phyloP scores from a whole-genome alignment of 2,113 vertebrate genomes.

The Spermophilus dauricus region DNA sequence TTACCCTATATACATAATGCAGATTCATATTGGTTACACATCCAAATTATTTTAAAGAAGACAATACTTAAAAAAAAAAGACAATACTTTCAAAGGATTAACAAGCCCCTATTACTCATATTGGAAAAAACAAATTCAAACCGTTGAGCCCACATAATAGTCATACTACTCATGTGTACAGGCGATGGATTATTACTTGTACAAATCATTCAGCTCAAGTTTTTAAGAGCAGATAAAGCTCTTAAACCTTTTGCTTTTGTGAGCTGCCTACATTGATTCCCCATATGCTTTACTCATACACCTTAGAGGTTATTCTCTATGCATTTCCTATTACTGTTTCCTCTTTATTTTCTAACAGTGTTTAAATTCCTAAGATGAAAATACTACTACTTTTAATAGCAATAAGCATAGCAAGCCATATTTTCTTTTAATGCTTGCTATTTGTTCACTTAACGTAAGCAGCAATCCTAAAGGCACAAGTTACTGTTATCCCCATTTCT shows the following conservation, averaged over 20 bases:
- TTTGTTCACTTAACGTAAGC: neutral
- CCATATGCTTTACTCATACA: neutral
- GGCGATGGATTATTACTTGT: neutral
- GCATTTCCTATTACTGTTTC: neutral
- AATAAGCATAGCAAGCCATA: neutral
- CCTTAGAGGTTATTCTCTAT: neutral
- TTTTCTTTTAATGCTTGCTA: neutral
- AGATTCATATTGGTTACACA: too few relatives aligned
- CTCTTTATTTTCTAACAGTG: neutral
- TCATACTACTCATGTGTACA: neutral
- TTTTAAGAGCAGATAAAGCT: constrained; percentile 4
- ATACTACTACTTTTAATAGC: neutral
- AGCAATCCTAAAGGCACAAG: neutral
- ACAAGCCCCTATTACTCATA: neutral
- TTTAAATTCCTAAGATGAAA: constrained; percentile 20
- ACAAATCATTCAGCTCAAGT: neutral
- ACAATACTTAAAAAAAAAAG: neutral
- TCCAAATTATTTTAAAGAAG: neutral
- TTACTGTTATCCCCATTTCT: neutral
- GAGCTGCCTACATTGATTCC: neutral
- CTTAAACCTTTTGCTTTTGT: neutral
- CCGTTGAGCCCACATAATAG: neutral
- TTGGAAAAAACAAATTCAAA: neutral
- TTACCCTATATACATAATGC: too few relatives aligned
- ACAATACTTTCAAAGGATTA: constrained; percentile 7